Base-by-base conservation (phyloP, 1,140 invertebrate genomes). In the Sycophila sp. region DNA sequence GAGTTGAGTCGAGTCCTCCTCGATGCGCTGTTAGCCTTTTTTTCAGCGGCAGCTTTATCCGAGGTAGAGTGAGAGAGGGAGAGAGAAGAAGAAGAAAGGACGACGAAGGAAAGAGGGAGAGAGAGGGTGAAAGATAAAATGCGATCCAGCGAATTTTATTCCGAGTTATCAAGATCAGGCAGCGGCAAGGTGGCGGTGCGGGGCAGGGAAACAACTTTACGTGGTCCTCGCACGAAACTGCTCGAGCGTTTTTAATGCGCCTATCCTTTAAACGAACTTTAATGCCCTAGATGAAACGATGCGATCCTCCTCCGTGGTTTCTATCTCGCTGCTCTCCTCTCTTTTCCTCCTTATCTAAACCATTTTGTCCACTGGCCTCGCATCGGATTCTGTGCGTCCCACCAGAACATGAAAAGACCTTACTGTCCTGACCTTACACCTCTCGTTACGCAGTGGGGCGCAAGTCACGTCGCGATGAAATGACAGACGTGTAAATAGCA, bases 71-170 rank as follows among this genome's bases (percentile, higher is more conserved):
- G n/a, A n/a, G n/a, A n/a, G n/a, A n/a, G n/a, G n/a, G n/a, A n/a
- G n/a, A n/a, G n/a, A n/a, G n/a, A n/a, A n/a, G n/a, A n/a, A n/a
- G n/a, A n/a, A n/a, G n/a, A n/a, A n/a, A n/a, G n/a, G n/a, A n/a
- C n/a, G n/a, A n/a, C n/a, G n/a, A n/a, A n/a, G n/a, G n/a, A n/a
- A n/a, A n/a, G n/a, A n/a, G n/a, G n/a, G n/a, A n/a, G n/a, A n/a
- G n/a, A n/a, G n/a, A n/a, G n/a, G n/a, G n/a, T n/a, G n/a, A 60
- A 51, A 60, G 66, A 68, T 68, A 60, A 69, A 69, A 60, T 60
- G 51, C 26, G 36, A 62, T 34, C 58, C 34, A 60, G 58, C 55
- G 45, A 62, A 68, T 68, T 60, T 59, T 60, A 68, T 68, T 68
- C 53, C 56, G 28, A n/a, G n/a, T 68, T 63, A 69, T 69, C 67